A percentile compares a stretch with the other conserved stretches of the same genome.
Conservation (phyloP, 2,888 invertebrate genomes). For the Bugula neritina region DNA sequence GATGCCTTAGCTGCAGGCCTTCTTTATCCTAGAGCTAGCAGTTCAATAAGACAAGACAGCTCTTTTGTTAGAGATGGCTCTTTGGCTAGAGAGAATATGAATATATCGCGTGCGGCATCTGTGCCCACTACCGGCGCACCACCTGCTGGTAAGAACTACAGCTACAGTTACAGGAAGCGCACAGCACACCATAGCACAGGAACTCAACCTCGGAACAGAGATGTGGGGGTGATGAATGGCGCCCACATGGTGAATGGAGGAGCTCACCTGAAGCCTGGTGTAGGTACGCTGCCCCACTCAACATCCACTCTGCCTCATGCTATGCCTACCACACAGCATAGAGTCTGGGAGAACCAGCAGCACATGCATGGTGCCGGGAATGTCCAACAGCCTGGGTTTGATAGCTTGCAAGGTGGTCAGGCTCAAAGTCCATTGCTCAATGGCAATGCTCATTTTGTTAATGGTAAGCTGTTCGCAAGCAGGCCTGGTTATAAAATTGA, state of each 20-base stretch:
- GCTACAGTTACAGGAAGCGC: slow-evolving; percentile 21
- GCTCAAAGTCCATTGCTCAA: slow-evolving; percentile 14
- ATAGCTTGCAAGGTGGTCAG: background rate
- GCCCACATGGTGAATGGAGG: slow-evolving; percentile 9
- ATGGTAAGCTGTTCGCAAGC: slow-evolving; percentile 24
- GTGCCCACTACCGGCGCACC: background rate
- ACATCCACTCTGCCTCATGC: background rate
- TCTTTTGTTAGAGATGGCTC: slow-evolving; percentile 1
- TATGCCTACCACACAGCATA: background rate
- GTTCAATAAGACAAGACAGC: background rate
- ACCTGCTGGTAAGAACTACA: background rate
- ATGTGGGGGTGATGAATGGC: background rate
- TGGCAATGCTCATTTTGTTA: slow-evolving; percentile 26
- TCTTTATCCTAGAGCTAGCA: slow-evolving; percentile 57
- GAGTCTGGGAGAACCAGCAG: slow-evolving; percentile 20
- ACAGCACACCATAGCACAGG: background rate
- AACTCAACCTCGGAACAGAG: background rate
- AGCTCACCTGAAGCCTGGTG: slow-evolving; percentile 20
- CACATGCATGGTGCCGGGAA: background rate
- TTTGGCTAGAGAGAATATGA: background rate
- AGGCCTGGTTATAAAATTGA: slow-evolving; percentile 23
- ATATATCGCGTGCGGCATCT: background rate
- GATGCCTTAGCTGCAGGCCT: slow-evolving; percentile 68
- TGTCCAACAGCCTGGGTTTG: background rate
- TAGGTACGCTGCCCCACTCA: background rate